Conservation (phyloP, 2,113 vertebrate species). For the Cygnus atratus region DNA sequence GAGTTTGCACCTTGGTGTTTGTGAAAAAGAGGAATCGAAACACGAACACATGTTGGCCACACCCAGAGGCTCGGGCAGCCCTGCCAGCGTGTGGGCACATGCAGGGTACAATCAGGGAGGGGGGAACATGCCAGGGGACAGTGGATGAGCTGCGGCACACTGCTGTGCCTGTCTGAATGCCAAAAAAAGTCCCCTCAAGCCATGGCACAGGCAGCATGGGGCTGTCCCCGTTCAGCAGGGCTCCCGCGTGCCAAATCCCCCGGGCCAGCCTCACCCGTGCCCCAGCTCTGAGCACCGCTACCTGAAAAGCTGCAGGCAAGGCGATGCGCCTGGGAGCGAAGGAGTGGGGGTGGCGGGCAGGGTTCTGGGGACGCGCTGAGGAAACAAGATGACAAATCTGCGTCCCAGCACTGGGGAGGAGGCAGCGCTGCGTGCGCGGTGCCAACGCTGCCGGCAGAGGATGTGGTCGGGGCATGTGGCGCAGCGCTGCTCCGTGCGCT, state of each 20-base stretch:
- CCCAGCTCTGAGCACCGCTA: fast-evolving
- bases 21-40: conserved; percentile 31
- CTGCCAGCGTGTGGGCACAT: not conserved
- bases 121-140: fast-evolving
- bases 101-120: fast-evolving
- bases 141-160: not conserved
- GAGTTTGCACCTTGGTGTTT: not conserved
- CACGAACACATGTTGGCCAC: not conserved
- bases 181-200: fast-evolving
- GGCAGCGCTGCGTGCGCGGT: not conserved
- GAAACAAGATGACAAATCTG: not conserved
- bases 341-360: not conserved
- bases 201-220: fast-evolving
- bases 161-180: not conserved
- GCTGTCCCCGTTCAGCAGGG: not conserved
- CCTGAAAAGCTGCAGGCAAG: not conserved
- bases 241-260: fast-evolving
- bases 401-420: fast-evolving
- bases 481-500: not conserved
- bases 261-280: fast-evolving
- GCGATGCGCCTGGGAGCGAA: no score
- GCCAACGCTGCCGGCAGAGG: not conserved
- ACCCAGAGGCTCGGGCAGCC: not conserved
- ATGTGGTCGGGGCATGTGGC: not conserved
- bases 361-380: fast-evolving